Evolutionary conservation across 2,888 invertebrate genomes (phyloP).

Genomic region (Chrysolina haemoptera): DNA sequence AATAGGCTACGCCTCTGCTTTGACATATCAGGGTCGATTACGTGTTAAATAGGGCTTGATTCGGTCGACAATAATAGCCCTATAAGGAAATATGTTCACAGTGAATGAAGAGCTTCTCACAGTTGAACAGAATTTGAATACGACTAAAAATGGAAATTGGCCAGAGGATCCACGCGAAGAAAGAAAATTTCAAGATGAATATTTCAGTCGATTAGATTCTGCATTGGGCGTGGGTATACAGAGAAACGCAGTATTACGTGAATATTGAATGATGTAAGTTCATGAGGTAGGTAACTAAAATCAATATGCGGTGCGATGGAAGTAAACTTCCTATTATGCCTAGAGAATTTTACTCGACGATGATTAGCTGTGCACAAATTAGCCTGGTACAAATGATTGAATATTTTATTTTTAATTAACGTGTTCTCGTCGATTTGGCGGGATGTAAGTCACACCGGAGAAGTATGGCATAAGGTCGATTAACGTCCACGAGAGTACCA

Average conservation of each 20-base stretch:
- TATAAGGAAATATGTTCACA: constrained; percentile 13
- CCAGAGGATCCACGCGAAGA: background rate
- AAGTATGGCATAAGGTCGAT: too few species aligned
- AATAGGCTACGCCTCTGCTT: background rate
- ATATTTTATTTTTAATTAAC: too few species aligned
- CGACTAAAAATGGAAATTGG: background rate
- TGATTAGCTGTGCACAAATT: too few species aligned
- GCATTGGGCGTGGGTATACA: constrained; percentile 13
- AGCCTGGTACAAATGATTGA: too few species aligned
- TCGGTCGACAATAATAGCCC: constrained; percentile 13
- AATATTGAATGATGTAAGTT: constrained; percentile 2
- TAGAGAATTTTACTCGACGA: too few species aligned
- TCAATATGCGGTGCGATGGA: background rate
- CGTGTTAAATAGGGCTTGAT: background rate
- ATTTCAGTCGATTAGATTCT: constrained; percentile 20
- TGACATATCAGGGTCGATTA: background rate
- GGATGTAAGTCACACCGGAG: too few species aligned
- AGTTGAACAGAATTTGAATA: constrained; percentile 14
- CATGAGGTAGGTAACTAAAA: constrained; percentile 1
- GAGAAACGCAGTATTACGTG: background rate
- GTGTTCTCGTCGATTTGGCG: too few species aligned
- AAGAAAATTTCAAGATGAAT: constrained; percentile 2
- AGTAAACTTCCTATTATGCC: background rate
- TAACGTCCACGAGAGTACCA: too few species aligned
- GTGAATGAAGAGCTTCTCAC: background rate